Conservation (phyloP, 1,140 invertebrate species). For the Calephelis virginiensis region DNA sequence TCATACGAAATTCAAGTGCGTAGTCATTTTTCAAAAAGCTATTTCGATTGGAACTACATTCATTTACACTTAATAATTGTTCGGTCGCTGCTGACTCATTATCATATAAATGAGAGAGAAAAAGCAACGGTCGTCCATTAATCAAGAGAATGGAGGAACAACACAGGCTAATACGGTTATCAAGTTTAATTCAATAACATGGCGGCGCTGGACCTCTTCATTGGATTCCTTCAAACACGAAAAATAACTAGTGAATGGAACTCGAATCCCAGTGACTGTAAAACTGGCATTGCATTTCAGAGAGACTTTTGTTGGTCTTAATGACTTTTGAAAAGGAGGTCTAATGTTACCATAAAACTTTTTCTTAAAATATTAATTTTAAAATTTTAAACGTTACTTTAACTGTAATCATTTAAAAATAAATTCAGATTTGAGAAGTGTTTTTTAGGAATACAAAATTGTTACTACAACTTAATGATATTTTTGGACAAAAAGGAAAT, state of each 20-base stretch:
- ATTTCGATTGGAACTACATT: constrained; percentile 56
- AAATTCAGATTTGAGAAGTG: too few species aligned
- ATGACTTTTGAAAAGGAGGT: too few species aligned
- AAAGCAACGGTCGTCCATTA: constrained; percentile 72
- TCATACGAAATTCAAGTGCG: constrained; percentile 45
- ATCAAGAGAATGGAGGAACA: constrained; percentile 74
- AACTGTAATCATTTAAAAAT: too few species aligned
- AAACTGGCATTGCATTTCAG: constrained; percentile 33
- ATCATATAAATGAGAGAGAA: constrained; percentile 77
- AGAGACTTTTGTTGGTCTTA: too few species aligned
- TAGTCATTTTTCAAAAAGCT: constrained; percentile 59
- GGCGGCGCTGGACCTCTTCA: constrained; percentile 44
- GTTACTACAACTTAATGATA: too few species aligned
- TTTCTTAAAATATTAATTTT: too few species aligned
- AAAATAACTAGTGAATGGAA: constrained; percentile 65
- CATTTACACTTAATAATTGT: constrained; percentile 72
- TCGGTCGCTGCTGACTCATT: constrained; percentile 66
- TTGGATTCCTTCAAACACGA: constrained; percentile 60
- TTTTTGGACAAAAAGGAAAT: too few species aligned
- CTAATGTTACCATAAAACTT: too few species aligned
- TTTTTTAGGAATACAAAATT: too few species aligned
- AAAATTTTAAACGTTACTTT: too few species aligned
- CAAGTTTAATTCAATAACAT: constrained; percentile 76
- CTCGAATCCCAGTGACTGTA: constrained; percentile 65
- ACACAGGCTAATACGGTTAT: constrained; percentile 75